Conservation (phyloP, 2,888 invertebrate species). For the Temnothorax ravouxi region DNA sequence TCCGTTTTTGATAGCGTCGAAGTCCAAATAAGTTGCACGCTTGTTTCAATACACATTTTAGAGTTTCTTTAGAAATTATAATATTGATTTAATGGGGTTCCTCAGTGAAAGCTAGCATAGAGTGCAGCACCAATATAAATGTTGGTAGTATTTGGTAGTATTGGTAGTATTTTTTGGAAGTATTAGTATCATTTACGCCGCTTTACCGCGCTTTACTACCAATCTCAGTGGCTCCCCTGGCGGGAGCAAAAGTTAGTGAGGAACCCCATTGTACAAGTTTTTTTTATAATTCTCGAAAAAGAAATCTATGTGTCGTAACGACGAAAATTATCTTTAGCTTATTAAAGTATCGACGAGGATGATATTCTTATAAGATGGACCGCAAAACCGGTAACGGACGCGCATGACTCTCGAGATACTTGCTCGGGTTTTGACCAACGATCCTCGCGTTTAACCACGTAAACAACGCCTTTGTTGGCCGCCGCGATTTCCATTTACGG, state of each 20-base stretch:
- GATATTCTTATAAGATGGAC: slow-evolving; percentile 2
- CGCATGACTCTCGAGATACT: slow-evolving; percentile 50
- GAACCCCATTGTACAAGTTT: background rate
- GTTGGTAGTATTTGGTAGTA: too few species aligned
- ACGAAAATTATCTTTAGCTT: slow-evolving; percentile 11
- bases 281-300: background rate
- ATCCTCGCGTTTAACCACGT: slow-evolving; percentile 83
- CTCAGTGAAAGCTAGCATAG: too few species aligned
- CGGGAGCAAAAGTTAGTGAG: too few species aligned
- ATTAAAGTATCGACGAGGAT: slow-evolving; percentile 26
- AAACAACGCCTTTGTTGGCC: slow-evolving; percentile 84
- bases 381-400: slow-evolving; percentile 25
- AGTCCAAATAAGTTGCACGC: background rate
- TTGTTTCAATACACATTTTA: background rate
- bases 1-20: background rate
- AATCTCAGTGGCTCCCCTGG: too few species aligned
- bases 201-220: too few species aligned
- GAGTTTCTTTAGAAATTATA: background rate
- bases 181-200: too few species aligned
- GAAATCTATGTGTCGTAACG: background rate
- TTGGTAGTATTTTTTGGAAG: too few species aligned
- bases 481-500: slow-evolving; percentile 84
- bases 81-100: background rate
- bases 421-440: slow-evolving; percentile 50
- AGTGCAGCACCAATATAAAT: too few species aligned